These are phyloP conservation scores for Cephalophus harveyi DNA, from an alignment of 2,113 vertebrate species.

Conservation along the genomic window DNA sequence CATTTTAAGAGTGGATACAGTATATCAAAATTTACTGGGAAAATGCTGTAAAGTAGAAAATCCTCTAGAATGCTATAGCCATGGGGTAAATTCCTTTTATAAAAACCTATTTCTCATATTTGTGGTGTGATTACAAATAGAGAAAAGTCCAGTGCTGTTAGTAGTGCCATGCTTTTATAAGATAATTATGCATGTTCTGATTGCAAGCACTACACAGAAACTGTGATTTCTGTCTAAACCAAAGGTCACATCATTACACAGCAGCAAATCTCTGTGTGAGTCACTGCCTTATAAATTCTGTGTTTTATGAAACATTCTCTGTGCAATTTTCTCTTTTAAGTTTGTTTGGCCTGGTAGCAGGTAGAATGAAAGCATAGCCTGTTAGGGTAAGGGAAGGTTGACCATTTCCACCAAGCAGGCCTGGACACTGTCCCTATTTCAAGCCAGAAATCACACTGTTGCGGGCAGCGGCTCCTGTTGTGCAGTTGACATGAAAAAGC, in stretches of 20 bases:
- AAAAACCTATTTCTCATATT: background rate
- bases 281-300: background rate
- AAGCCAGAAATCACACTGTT: background rate
- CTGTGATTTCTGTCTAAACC: background rate
- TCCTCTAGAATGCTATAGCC: constrained; percentile 48
- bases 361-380: background rate
- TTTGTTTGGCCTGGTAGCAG: background rate
- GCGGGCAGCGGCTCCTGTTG: background rate
- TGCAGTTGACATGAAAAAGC: background rate
- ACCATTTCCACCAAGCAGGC: background rate
- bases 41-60: constrained; percentile 70
- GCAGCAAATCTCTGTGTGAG: background rate
- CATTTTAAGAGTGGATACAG: constrained; percentile 58
- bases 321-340: background rate
- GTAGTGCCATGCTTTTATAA: background rate
- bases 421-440: background rate
- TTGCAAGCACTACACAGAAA: background rate
- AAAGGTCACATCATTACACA: background rate
- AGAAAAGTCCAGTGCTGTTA: background rate
- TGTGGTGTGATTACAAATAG: background rate
- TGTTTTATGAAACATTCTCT: background rate
- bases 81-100: constrained; percentile 61
- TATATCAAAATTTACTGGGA: constrained; percentile 65
- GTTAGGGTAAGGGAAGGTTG: background rate
- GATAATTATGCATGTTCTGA: background rate